A percentile compares a stretch with the other conserved stretches of the same genome.
Conservation (phyloP, 2,888 invertebrate species). For the Lasius fuliginosus region DNA sequence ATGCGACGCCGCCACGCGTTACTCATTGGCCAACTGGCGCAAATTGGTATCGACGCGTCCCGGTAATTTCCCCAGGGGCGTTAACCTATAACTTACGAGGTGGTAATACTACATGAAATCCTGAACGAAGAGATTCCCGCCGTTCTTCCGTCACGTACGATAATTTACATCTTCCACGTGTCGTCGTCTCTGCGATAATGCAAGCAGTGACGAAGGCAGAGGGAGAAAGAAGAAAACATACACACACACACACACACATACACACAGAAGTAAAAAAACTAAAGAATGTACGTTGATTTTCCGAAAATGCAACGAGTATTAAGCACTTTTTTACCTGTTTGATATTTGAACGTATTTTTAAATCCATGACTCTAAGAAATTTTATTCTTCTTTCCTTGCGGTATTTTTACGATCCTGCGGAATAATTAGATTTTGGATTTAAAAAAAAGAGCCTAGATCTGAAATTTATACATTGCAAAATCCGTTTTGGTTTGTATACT, state of each 20-base stretch:
- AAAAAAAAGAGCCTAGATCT: not conserved
- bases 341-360: not conserved
- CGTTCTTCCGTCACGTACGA: constrained; percentile 56
- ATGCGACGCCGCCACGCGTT: constrained; percentile 59
- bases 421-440: not conserved
- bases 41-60: constrained; percentile 74
- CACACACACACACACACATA: not conserved
- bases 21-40: constrained; percentile 65
- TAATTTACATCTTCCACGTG: constrained; percentile 59
- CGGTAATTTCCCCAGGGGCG: constrained; percentile 77
- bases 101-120: constrained; percentile 54
- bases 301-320: not conserved
- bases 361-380: not conserved
- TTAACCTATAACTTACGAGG: constrained; percentile 75
- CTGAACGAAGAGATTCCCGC: constrained; percentile 23
- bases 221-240: not conserved
- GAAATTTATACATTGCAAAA: not conserved
- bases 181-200: constrained; percentile 32
- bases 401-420: not conserved
- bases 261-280: not conserved
- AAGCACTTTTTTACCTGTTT: not conserved
- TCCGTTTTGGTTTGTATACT: not conserved
- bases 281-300: not conserved
- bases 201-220: not conserved
- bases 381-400: not conserved